Base-by-base conservation (phyloP, 2,888 invertebrate species). In the Thera obeliscata region DNA sequence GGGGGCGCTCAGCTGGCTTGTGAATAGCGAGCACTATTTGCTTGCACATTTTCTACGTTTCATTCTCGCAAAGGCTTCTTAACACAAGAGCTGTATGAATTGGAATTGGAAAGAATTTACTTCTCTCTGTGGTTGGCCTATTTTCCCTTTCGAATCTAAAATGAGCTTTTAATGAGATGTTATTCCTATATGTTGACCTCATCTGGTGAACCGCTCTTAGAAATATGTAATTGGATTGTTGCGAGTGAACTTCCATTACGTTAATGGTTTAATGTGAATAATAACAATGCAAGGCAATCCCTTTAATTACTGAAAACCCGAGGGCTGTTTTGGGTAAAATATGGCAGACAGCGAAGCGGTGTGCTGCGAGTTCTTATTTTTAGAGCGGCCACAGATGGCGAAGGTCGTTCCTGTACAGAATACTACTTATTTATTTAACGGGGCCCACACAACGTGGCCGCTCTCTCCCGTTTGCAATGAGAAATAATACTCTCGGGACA, bases 381-480 rank as follows among this genome's bases (percentile, higher is more conserved):
- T 83, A 85, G 85, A 85, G 75, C 82, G 83, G 82, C 83, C 88
- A 78, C 91, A 90, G 88, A 89, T 89, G 90, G 86, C 78, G 86
- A 88, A 89, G 89, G 90, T 85, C 87, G 86, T 79, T 82, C 81
- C 83, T 77, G 83, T 78, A 82, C 85, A 82, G 84, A 85, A 81
- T 81, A 80, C 81, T 85, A 83, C 86, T 88, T 89, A 90, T 87
- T 89, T 91, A 89, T 90, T 90, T 86, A 90, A 82, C 81, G 76
- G 77, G 70, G 82, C 82, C 85, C 84, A 83, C 86, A 81, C 83
- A 82, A 75, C 78, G 81, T 76, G 81, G 78, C 78, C 74, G 79
- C 72, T 9, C 74, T 78, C 60, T 63, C 78, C 78, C 76, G 74
- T 81, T 80, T 75, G 81, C 81, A 80, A 79, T 74, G 79, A 80